Percentiles rank a stretch among this genome's conserved stretches.
These are phyloP conservation scores for Microctonus hyperodae DNA, from an alignment of 2,888 invertebrate species.

Conservation along the genomic window DNA sequence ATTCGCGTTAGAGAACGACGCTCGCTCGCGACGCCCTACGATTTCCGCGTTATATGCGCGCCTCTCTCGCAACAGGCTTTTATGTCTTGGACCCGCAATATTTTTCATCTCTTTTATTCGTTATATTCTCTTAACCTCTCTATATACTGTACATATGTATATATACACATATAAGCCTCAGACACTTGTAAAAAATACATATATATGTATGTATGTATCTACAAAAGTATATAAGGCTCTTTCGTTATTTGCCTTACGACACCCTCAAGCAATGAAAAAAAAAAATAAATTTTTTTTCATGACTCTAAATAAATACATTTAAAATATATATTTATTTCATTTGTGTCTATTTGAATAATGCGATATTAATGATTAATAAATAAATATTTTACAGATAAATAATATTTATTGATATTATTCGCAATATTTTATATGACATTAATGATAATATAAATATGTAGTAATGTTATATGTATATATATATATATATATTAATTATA, in stretches of 20 bases:
- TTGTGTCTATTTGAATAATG: not conserved
- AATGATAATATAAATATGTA: not conserved
- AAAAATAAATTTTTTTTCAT: constrained; percentile 1
- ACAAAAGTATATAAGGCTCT: not conserved
- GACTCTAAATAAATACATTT: constrained; percentile 4
- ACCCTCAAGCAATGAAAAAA: constrained; percentile 5
- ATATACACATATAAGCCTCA: not conserved
- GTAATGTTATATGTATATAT: not conserved
- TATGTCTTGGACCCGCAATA: not conserved
- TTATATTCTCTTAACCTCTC: no score
- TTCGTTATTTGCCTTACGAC: constrained; percentile 3
- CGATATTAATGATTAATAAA: not conserved
- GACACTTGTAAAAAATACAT: not conserved
- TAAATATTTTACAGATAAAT: not conserved
- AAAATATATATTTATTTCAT: not conserved
- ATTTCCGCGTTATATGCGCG: constrained; percentile 43
- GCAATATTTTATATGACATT: not conserved
- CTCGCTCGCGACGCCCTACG: constrained; percentile 38
- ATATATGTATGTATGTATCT: not conserved
- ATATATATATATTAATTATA: constrained; percentile 1
- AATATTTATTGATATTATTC: not conserved
- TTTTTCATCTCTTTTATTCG: constrained; percentile 1
- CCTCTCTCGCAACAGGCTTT: constrained; percentile 21
- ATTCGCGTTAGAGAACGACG: constrained; percentile 41
- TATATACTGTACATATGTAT: not conserved